Evolutionary conservation across 2,888 invertebrate genomes (phyloP).

Genomic region (Idaea biselata): DNA sequence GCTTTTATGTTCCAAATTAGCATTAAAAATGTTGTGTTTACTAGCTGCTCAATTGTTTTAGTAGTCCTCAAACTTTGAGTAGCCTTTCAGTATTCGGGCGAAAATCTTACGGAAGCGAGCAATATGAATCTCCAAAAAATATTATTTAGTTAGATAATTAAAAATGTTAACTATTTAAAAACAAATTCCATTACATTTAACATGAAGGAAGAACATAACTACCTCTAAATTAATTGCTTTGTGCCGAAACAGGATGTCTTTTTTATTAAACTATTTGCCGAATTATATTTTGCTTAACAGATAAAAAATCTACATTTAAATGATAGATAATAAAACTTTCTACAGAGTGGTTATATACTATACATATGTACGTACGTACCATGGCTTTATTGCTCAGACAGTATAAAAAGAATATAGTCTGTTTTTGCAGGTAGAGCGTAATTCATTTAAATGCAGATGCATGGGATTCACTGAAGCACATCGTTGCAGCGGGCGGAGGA

Average conservation of each 20-base stretch:
- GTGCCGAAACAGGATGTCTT: neutral
- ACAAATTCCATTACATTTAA: too few relatives aligned
- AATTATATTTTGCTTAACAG: neutral
- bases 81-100: too few relatives aligned
- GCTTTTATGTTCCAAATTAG: too few relatives aligned
- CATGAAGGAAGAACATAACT: too few relatives aligned
- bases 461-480: constrained; percentile 57
- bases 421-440: constrained; percentile 34
- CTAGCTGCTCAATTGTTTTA: too few relatives aligned
- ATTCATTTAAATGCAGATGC: constrained; percentile 49
- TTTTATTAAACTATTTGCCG: neutral
- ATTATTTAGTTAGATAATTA: too few relatives aligned
- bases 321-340: neutral
- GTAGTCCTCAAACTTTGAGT: too few relatives aligned
- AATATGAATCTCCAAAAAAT: too few relatives aligned
- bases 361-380: neutral
- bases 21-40: too few relatives aligned
- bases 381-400: neutral
- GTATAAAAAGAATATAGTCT: constrained; percentile 6
- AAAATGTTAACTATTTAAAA: too few relatives aligned
- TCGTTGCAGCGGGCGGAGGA: constrained; percentile 37
- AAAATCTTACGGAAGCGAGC: too few relatives aligned
- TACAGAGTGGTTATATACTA: neutral
- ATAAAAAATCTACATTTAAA: neutral
- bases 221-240: neutral